These are phyloP conservation scores for Hydrozoanthus tunicans DNA, from an alignment of 64 coral and sea anemone species.

Conservation along the genomic window DNA sequence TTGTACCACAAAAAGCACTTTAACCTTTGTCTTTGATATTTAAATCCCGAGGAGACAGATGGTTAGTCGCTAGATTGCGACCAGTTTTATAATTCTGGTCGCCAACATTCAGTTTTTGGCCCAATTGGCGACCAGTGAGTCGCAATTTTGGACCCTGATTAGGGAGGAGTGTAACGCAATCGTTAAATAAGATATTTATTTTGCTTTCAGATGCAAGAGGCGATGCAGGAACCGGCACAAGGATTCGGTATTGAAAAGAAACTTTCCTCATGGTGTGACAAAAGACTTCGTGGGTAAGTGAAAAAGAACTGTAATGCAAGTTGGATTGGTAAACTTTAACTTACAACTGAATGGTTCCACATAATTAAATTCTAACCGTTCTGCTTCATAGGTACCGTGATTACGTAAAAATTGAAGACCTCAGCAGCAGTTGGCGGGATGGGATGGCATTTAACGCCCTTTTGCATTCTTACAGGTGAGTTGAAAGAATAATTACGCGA, in stretches of 20 bases:
- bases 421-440: slow-evolving; percentile 78
- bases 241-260: slow-evolving; percentile 77
- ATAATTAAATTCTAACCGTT: background rate
- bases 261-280: slow-evolving; percentile 74
- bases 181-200: background rate
- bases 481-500: background rate
- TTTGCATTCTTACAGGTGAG: slow-evolving; percentile 85
- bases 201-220: slow-evolving; percentile 69
- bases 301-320: background rate
- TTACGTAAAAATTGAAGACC: slow-evolving; percentile 61
- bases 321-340: too few species aligned
- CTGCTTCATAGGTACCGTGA: slow-evolving; percentile 57
- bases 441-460: slow-evolving; percentile 85
- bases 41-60: too few species aligned
- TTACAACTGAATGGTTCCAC: background rate
- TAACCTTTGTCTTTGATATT: too few species aligned
- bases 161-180: too few species aligned
- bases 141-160: too few species aligned
- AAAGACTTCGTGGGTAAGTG: slow-evolving; percentile 58
- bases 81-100: too few species aligned
- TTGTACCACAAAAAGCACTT: too few species aligned
- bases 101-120: too few species aligned
- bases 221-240: slow-evolving; percentile 69
- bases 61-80: too few species aligned
- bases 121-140: too few species aligned